phyloP scores from a whole-genome alignment of 2,113 vertebrate species.

The Ailurus styani region DNA sequence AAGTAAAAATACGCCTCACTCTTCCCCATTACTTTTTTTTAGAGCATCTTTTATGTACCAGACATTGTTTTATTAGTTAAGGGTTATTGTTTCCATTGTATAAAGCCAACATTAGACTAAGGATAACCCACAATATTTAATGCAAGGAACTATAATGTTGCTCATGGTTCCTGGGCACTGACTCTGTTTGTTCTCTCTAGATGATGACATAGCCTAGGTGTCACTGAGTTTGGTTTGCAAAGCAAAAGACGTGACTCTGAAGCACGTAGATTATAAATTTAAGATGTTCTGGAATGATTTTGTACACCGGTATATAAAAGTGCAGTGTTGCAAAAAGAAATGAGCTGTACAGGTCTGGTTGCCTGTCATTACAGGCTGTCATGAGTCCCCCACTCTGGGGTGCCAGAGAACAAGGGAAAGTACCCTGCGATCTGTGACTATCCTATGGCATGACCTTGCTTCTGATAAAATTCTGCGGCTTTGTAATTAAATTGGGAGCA shows the following conservation, averaged over 20 bases:
- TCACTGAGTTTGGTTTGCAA: neutral
- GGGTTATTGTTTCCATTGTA: neutral
- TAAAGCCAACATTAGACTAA: neutral
- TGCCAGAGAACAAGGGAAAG: neutral
- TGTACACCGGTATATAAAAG: neutral
- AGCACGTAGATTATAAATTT: neutral
- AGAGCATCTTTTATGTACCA: neutral
- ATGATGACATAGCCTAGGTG: neutral
- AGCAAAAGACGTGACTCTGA: neutral
- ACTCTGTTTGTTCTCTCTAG: neutral
- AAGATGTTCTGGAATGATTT: neutral
- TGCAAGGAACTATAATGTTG: neutral
- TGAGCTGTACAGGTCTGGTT: neutral
- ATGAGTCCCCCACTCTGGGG: neutral
- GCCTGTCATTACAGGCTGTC: neutral
- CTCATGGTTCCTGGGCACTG: too few species aligned
- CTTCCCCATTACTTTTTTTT: neutral
- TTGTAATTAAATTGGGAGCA: neutral
- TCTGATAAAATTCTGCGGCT: neutral
- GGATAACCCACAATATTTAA: neutral
- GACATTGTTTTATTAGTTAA: neutral
- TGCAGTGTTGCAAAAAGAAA: neutral
- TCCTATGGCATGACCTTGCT: neutral
- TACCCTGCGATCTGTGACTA: neutral
- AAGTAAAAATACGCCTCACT: neutral